Evolutionary conservation across 2,113 vertebrate species (phyloP).

Genomic region (Odobenus rosmarus): DNA sequence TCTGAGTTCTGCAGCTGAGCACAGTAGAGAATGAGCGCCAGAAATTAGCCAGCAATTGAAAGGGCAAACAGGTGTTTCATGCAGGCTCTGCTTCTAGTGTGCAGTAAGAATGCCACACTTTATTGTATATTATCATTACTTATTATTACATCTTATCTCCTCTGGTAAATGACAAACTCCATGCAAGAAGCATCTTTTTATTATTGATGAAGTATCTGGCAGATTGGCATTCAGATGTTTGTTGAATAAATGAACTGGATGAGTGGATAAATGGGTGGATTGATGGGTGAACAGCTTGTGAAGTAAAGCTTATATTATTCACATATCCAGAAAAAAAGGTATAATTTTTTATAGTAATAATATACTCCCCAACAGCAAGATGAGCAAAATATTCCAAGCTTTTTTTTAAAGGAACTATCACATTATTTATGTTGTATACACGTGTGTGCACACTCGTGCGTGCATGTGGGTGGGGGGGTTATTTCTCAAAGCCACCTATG

Average conservation of each 20-base stretch:
- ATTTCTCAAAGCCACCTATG: not conserved
- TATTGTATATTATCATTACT: not conserved
- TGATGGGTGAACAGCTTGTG: not conserved
- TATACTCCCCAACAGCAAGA: not conserved
- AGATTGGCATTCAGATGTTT: slow-evolving; percentile 14
- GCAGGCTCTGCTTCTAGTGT: not conserved
- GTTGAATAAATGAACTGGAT: slow-evolving; percentile 14
- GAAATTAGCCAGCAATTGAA: slow-evolving; percentile 48
- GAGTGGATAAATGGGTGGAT: not conserved
- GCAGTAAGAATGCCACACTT: slow-evolving; percentile 4
- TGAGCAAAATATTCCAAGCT: not conserved
- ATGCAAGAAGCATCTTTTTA: slow-evolving; percentile 50
- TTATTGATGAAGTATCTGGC: slow-evolving; percentile 28
- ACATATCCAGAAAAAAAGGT: not conserved
- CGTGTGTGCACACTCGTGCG: not conserved
- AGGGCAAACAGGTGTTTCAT: slow-evolving; percentile 2
- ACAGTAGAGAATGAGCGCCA: not conserved
- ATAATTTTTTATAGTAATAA: not conserved
- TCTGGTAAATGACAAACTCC: slow-evolving; percentile 26
- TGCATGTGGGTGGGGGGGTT: not conserved
- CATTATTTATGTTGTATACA: not conserved
- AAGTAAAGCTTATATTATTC: slow-evolving; percentile 43
- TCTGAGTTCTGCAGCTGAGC: not conserved
- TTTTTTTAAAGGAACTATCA: not conserved
- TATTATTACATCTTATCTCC: slow-evolving; percentile 35